A percentile compares a stretch with the other conserved stretches of the same genome.
Conservation (phyloP, 2,888 invertebrate species). For the Zygaena filipendulae region DNA sequence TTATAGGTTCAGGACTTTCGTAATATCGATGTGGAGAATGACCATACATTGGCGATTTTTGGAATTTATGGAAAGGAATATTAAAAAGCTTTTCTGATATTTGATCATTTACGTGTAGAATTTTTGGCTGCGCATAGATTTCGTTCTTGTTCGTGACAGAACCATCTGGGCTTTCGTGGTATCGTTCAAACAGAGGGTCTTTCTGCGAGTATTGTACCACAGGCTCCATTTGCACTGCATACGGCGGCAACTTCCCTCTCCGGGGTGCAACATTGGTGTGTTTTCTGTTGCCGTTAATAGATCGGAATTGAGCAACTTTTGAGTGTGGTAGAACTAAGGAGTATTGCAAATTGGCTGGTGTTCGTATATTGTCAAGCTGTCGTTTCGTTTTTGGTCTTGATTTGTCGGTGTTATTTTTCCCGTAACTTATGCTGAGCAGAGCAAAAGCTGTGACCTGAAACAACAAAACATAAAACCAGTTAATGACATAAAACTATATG, state of each 20-base stretch:
- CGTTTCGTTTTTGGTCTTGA: constrained; percentile 63
- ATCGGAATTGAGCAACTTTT: constrained; percentile 61
- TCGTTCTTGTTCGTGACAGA: constrained; percentile 50
- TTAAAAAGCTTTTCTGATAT: constrained; percentile 53
- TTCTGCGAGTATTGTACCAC: constrained; percentile 82
- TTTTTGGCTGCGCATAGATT: constrained; percentile 58
- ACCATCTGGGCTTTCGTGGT: constrained; percentile 55
- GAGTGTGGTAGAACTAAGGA: constrained; percentile 69
- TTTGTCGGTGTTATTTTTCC: constrained; percentile 55
- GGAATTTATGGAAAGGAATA: constrained; percentile 49
- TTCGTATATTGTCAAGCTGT: constrained; percentile 61
- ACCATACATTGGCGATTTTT: constrained; percentile 58
- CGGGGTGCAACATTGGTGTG: constrained; percentile 57
- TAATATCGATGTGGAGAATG: constrained; percentile 67
- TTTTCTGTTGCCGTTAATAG: constrained; percentile 60
- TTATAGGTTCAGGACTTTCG: constrained; percentile 88
- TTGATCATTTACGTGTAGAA: constrained; percentile 53
- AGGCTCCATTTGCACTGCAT: constrained; percentile 85
- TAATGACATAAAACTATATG: no score
- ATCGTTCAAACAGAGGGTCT: constrained; percentile 78
- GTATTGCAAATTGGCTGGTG: constrained; percentile 70
- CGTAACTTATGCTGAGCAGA: constrained; percentile 60
- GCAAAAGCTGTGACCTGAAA: constrained; percentile 69
- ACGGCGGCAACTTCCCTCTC: constrained; percentile 71
- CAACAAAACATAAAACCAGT: no score